Conservation (phyloP, 1,140 invertebrate genomes). For the Rhopalosiphum padi region DNA sequence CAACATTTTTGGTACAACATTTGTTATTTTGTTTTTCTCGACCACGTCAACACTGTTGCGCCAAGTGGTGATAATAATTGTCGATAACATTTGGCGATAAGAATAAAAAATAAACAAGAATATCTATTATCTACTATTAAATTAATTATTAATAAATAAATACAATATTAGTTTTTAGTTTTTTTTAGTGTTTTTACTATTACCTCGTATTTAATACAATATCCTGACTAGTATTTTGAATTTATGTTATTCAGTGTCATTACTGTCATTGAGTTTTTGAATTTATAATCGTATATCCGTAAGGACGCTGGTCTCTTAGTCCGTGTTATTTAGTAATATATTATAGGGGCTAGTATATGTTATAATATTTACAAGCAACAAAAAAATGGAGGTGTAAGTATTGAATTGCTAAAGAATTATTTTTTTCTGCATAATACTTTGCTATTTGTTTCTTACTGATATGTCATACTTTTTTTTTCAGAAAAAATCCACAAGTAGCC, state of each 20-base stretch:
- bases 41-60: not conserved
- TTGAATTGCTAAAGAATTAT: not conserved
- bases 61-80: not conserved
- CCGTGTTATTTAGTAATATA: too few species aligned
- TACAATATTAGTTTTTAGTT: too few species aligned
- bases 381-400: slow-evolving; percentile 50
- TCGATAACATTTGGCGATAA: not conserved
- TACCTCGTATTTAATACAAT: too few species aligned
- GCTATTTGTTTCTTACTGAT: not conserved
- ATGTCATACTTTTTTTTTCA: not conserved
- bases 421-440: not conserved
- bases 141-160: too few species aligned
- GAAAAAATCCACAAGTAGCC: slow-evolving; percentile 58
- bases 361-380: not conserved
- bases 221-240: not conserved
- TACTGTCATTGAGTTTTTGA: not conserved
- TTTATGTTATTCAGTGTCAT: not conserved
- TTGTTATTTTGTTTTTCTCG: not conserved
- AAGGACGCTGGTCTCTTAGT: too few species aligned
- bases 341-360: too few species aligned
- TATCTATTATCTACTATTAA: too few species aligned
- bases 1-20: not conserved
- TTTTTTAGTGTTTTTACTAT: too few species aligned
- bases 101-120: too few species aligned
- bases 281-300: not conserved